Evolutionary conservation across 2,113 vertebrate species (phyloP).

Genomic region (Osmerus eperlanus): DNA sequence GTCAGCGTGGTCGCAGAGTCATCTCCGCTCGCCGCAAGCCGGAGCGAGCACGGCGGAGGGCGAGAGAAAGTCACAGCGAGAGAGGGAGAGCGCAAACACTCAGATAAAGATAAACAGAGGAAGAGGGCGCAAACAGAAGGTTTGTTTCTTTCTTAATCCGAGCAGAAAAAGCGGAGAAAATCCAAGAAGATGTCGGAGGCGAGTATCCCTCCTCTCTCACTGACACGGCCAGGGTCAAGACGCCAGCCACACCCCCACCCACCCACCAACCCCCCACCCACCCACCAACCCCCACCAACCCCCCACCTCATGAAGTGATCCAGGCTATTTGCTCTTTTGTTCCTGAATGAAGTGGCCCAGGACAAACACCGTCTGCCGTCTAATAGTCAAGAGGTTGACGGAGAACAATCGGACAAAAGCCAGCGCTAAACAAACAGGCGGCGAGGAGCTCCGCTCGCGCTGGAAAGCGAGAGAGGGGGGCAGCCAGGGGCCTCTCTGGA

Average conservation of each 20-base stretch:
- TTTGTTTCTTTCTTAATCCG: too few relatives aligned
- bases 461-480: not conserved
- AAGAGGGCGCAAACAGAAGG: too few relatives aligned
- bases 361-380: slow-evolving; percentile 49
- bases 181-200: too few relatives aligned
- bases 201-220: too few relatives aligned
- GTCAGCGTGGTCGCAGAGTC: slow-evolving; percentile 57
- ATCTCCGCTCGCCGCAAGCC: slow-evolving; percentile 30
- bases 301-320: too few relatives aligned
- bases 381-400: slow-evolving; percentile 24
- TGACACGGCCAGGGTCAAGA: not conserved
- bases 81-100: too few relatives aligned
- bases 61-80: not conserved
- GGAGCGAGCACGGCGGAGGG: slow-evolving; percentile 39
- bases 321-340: slow-evolving; percentile 39
- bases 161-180: too few relatives aligned
- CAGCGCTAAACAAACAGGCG: slow-evolving; percentile 47
- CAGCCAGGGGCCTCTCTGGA: too few relatives aligned
- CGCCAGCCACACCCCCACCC: not conserved
- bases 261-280: too few relatives aligned
- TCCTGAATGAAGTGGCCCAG: slow-evolving; percentile 55
- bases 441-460: too few relatives aligned
- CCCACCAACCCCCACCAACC: too few relatives aligned
- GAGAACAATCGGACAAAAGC: slow-evolving; percentile 47
- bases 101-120: too few relatives aligned